Conservation (phyloP, 2,113 vertebrate genomes). For the Chloroceryle aenea region DNA sequence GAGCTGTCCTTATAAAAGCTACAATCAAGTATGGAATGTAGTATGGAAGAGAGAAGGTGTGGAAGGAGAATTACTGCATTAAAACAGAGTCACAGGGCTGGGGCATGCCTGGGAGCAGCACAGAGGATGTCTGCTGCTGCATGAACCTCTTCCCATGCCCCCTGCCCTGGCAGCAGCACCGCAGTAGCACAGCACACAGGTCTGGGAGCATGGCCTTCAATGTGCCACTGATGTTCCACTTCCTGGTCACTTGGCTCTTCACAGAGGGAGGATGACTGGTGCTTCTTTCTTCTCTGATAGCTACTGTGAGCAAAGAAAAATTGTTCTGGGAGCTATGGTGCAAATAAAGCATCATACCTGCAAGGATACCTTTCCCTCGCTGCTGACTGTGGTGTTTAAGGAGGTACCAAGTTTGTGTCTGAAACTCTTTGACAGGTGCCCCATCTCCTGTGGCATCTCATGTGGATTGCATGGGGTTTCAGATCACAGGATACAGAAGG, state of each 20-base stretch:
- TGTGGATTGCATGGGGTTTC: background rate
- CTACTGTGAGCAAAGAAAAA: background rate
- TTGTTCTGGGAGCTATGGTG: background rate
- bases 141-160: background rate
- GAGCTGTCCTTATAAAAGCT: background rate
- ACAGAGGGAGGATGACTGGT: background rate
- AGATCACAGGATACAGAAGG: background rate
- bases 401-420: background rate
- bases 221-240: background rate
- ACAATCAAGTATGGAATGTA: background rate
- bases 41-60: background rate
- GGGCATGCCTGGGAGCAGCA: background rate
- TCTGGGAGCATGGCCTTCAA: background rate
- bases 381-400: background rate
- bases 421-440: background rate
- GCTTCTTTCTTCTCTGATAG: background rate
- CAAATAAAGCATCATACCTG: background rate
- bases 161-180: background rate
- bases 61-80: background rate
- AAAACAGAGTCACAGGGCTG: background rate
- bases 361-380: background rate
- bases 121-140: background rate
- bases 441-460: too few species aligned
- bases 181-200: rapidly evolving
- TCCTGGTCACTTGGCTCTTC: background rate